phyloP scores from a whole-genome alignment of 1,140 invertebrate species.

The Dufourea novaeangliae region DNA sequence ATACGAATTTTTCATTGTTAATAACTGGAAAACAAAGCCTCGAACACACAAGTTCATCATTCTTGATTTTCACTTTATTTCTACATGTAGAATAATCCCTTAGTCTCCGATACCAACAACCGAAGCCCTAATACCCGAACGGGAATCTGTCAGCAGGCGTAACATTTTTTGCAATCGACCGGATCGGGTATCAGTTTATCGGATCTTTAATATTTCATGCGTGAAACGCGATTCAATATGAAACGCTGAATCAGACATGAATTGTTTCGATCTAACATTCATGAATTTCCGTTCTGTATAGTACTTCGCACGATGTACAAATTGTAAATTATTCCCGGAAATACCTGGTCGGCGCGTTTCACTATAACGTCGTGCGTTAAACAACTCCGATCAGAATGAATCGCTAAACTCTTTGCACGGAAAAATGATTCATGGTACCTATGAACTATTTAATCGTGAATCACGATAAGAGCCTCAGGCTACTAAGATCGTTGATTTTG shows the following conservation, averaged over 20 bases:
- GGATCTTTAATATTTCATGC: conserved; percentile 15
- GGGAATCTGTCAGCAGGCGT: no score
- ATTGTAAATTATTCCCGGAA: background rate
- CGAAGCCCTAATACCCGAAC: no score
- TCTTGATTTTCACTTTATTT: no score
- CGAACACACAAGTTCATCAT: no score
- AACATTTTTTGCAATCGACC: background rate
- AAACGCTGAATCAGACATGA: conserved; percentile 6
- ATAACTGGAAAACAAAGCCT: no score
- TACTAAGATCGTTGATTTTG: background rate
- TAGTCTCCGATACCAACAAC: no score
- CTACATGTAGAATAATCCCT: no score
- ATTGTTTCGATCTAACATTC: background rate
- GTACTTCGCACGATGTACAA: background rate
- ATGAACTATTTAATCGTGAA: background rate
- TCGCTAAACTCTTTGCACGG: no score
- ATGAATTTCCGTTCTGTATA: background rate
- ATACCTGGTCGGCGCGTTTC: background rate
- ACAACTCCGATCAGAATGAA: no score
- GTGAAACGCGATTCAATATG: background rate
- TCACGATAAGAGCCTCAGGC: background rate
- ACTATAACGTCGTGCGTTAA: no score
- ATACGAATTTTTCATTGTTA: no score
- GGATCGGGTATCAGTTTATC: conserved; percentile 2
- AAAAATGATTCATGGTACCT: background rate